Evolutionary conservation across 2,113 vertebrate species (phyloP), one percentile per base, ranked within the genome.

Genomic region (Oncorhynchus gorbuscha): DNA sequence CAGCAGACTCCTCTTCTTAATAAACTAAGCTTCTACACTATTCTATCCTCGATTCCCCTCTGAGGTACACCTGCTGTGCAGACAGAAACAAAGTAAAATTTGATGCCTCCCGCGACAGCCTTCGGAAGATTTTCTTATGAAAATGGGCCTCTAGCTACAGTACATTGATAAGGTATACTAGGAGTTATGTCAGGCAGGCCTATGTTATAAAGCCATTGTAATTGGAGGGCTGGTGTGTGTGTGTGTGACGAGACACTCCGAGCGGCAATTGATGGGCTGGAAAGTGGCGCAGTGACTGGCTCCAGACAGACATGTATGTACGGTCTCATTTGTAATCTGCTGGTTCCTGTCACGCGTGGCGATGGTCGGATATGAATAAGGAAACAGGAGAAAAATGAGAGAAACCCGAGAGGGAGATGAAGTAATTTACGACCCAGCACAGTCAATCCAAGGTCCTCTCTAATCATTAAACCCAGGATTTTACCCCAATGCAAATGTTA

Each of bases 401-500:
- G 55, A 14, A 48, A 48, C 16, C 12, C 13, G 13, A 28, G 4
- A 75, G 39, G 0, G 24, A 71, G 51, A 16, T 28, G 12, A 70
- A 28, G 65, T n/a, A 39, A 73, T 72, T 59, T 75, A 59, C 68
- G 69, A 55, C 30, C 76, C 14, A 39, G 16, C 49, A 28, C 35
- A 20, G 48, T 48, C 12, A 16, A 65, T 14, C 74, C 12, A 30
- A 3, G 26, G 24, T 39, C 74, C 24, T 39, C 71, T 76, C 55
- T 73, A 32, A 69, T 76, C 70, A 69, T 69, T 51, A 20, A 18
- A 24, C 24, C 59, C 28, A 59, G 65, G 51, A 22, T 73, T 72
- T 69, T 18, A 68, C 55, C 51, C 18, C 13, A 51, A 82, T 76
- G 14, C 59, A 70, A 76, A 64, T n/a, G 22, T 69, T 82, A 9